Base-by-base conservation (phyloP, 1,140 invertebrate species). In the Drosophila jambulina region DNA sequence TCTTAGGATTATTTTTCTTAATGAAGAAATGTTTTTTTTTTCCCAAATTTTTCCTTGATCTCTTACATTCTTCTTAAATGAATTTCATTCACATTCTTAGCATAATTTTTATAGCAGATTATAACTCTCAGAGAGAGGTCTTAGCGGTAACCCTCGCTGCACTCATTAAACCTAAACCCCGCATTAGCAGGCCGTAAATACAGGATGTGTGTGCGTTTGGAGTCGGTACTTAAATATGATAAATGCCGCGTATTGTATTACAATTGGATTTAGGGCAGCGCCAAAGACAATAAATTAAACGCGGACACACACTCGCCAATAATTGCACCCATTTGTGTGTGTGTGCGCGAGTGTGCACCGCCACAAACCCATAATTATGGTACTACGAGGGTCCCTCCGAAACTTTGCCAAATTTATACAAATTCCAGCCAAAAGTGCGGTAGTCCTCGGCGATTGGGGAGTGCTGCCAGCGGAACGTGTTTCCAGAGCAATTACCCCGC, bases 141-240 rank as follows among this genome's bases (percentile, higher is more conserved):
- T 25, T 25, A 10, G 10, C 17, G 27, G 23, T 21, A 12, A n/a
- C 27, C 38, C 48, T 34, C 48, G 46, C 29, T 65, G 79, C 40
- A 70, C 80, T 75, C 80, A 88, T 90, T 84, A 81, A 88, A 88
- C 77, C 51, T 90, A 90, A 88, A 88, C 85, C 85, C 75, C 67
- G 81, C 74, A 88, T 88, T 88, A 90, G 71, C 85, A 90, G 86
- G 54, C 85, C 78, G 53, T 90, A 90, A 90, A 90, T 90, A 77
- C 64, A 85, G 85, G 78, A 80, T 88, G 68, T 75, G 84, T 75
- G 78, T 78, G 65, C 38, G 40, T 88, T 77, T 80, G 59, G 69
- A 85, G 65, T 72, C 82, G 78, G 75, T 78, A 72, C 67, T 90
- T 90, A 91, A 90, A 90, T 84, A 91, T 90, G 85, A 91, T 90